Evolutionary conservation across 2,797 vertebrate species (phyloP).

Genomic region (Tangara arthus): DNA sequence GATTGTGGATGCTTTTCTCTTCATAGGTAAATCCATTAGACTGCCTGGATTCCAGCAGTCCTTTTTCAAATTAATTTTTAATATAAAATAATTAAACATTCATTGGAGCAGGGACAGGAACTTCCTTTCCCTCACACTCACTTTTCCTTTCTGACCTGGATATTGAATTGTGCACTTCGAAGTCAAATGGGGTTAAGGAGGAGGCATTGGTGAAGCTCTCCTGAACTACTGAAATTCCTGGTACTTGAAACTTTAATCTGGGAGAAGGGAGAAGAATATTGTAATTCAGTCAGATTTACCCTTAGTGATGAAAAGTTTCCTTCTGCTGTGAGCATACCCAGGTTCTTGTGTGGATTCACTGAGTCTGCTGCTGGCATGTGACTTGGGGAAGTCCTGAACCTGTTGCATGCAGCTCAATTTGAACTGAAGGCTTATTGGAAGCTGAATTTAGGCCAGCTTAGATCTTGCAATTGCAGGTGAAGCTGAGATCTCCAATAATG

Average conservation of each 20-base stretch:
- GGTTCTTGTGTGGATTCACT: not conserved
- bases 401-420: not conserved
- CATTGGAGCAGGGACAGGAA: not conserved
- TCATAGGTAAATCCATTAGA: not conserved
- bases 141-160: conserved; percentile 29
- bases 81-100: conserved; percentile 39
- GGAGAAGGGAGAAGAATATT: not conserved
- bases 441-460: not conserved
- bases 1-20: not conserved
- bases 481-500: not conserved
- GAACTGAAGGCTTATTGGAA: not conserved
- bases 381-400: not conserved
- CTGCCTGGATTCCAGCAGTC: not conserved
- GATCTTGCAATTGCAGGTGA: not conserved
- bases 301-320: not conserved
- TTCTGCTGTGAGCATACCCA: not conserved
- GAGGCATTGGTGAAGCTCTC: not conserved
- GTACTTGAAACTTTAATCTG: not conserved
- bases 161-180: conserved; percentile 20
- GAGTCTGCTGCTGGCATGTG: not conserved
- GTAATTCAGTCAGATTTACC: not conserved
- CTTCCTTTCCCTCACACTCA: not conserved
- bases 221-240: not conserved
- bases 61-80: conserved; percentile 45
- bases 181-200: not conserved